Base-by-base conservation (phyloP, 2,888 invertebrate species). In the Agriopis leucophaearia region DNA sequence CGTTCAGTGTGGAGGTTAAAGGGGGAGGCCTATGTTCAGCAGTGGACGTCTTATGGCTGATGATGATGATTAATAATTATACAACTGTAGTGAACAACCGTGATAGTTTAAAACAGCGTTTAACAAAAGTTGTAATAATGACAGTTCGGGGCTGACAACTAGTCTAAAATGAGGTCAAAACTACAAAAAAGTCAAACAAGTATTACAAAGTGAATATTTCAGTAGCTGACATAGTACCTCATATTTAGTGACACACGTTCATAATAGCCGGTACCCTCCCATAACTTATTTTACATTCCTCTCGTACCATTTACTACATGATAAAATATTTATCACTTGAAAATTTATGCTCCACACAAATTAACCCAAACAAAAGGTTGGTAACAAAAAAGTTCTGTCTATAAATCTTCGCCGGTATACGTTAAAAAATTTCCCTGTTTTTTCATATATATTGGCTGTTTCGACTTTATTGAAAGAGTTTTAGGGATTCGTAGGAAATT, bases 381-480 rank as follows among this genome's bases (percentile, higher is more conserved):
- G 68, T 60, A 64, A 70, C 69, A 71, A 71, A 72, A 72, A 71
- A 71, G 65, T 68, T 69, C 65, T 13, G 60, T 10, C 68, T 2
- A 70, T 74, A 74, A 74, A 74, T 74, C 74, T 73, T 66, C 45
- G 8, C 48, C 59, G 48, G 63, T 69, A 66, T 67, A 69, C 66
- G 70, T 66, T 66, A 65, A 72, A 75, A 71, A 64, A 54, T 65
- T 65, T 47, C 55, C 58, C n/a, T 56, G 38, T 68, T 75, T 73
- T 68, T 74, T 69, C 61, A 69, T 74, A 73, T 73, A 70, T 69
- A 74, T 75, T 56, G 69, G 68, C 36, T 50, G 70, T 65, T 62
- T 69, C 59, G 36, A 68, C 64, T 67, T 70, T 70, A 75, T 74
- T 75, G 72, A 72, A 75, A 71, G 72, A 75, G 74, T 74, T 73